These are phyloP conservation scores for Hydractinia echinata DNA, from an alignment of 30 jellyfish, hydroid and myxozoan genomes.

Conservation along the genomic window DNA sequence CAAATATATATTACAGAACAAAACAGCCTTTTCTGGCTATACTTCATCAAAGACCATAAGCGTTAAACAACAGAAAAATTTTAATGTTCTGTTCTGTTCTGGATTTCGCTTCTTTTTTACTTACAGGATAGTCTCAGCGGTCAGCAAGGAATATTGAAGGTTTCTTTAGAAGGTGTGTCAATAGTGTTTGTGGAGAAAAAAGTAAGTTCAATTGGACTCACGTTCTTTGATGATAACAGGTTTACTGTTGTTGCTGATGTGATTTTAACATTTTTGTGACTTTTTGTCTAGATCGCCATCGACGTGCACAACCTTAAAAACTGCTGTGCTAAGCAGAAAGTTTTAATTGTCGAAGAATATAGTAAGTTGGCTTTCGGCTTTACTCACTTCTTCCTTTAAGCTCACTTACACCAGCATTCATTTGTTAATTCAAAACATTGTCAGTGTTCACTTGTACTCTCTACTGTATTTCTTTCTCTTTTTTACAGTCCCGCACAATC, in stretches of 20 bases:
- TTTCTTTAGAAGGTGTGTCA: slow-evolving; percentile 81
- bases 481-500: slow-evolving; percentile 71
- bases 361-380: slow-evolving; percentile 37
- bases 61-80: too few relatives aligned
- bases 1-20: too few relatives aligned
- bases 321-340: slow-evolving; percentile 75
- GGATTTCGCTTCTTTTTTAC: neutral
- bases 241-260: neutral
- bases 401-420: neutral
- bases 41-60: too few relatives aligned
- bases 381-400: neutral
- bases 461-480: neutral
- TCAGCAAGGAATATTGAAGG: slow-evolving; percentile 73
- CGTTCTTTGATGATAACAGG: too few relatives aligned
- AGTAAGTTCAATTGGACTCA: slow-evolving; percentile 39
- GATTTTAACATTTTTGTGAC: neutral
- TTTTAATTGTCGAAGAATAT: slow-evolving; percentile 59
- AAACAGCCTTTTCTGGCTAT: too few relatives aligned
- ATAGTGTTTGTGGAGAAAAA: slow-evolving; percentile 74
- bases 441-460: too few relatives aligned
- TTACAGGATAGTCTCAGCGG: slow-evolving; percentile 58
- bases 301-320: slow-evolving; percentile 78
- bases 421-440: too few relatives aligned
- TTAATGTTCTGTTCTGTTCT: neutral
- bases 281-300: slow-evolving; percentile 47